Evolutionary conservation across 2,888 invertebrate genomes (phyloP).

Genomic region (Pristionchus maxplancki): DNA sequence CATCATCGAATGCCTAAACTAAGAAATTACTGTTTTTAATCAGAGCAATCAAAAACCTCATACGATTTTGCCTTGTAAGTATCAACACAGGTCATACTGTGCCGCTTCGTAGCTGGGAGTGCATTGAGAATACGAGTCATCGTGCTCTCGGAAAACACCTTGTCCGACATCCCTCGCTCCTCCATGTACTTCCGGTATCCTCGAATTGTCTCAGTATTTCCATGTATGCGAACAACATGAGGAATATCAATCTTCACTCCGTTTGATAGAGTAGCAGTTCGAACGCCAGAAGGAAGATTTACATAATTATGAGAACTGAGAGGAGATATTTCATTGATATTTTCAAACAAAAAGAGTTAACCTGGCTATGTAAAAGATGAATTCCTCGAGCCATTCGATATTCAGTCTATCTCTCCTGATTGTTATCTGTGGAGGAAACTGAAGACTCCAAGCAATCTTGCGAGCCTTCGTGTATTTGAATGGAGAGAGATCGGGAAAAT

Average conservation of each 20-base stretch:
- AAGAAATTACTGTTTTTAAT: not conserved
- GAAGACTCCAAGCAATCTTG: not conserved
- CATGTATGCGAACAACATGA: not conserved
- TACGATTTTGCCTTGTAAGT: not conserved
- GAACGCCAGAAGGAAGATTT: not conserved
- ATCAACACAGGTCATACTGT: not conserved
- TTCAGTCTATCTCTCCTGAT: not conserved
- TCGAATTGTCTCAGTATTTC: not conserved
- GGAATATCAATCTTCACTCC: not conserved
- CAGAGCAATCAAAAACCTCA: not conserved
- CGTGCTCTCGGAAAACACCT: not conserved
- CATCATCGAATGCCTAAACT: not conserved
- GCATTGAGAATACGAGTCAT: not conserved
- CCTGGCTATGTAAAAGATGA: not conserved
- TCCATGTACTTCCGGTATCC: not conserved
- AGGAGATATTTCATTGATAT: too few species aligned
- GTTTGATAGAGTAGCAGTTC: not conserved
- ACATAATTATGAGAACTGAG: too few species aligned
- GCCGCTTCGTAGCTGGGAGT: not conserved
- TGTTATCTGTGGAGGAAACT: not conserved
- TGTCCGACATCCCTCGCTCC: not conserved
- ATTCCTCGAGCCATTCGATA: not conserved
- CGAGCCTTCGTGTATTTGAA: conserved; percentile 5
- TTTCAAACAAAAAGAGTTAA: not conserved
- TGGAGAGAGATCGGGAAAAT: not conserved